These are phyloP conservation scores for Proctacanthus coquilletti DNA, from an alignment of 1,140 invertebrate genomes.

Conservation along the genomic window DNA sequence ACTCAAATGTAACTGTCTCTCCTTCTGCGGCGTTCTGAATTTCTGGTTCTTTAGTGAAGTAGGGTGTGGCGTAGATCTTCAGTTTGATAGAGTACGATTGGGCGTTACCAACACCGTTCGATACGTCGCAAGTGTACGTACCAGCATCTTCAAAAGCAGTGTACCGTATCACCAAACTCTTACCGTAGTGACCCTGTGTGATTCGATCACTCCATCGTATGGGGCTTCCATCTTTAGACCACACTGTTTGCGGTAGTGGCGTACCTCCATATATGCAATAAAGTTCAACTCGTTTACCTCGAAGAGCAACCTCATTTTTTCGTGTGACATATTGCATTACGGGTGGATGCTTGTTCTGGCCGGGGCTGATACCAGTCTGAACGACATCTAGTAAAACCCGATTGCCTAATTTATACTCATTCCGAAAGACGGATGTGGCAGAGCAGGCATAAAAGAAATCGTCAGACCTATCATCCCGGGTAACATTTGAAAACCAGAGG, in stretches of 20 bases:
- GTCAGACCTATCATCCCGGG: conserved; percentile 60
- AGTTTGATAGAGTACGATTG: conserved; percentile 73
- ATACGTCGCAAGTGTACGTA: conserved; percentile 77
- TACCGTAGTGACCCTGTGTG: conserved; percentile 78
- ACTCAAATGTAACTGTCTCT: conserved; percentile 73
- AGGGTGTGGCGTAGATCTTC: conserved; percentile 70
- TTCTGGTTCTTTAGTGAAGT: conserved; percentile 84
- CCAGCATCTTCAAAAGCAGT: conserved; percentile 77
- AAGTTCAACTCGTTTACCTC: conserved; percentile 65
- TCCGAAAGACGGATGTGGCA: conserved; percentile 71
- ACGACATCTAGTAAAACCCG: conserved; percentile 62
- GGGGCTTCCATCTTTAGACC: conserved; percentile 61
- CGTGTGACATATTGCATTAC: conserved; percentile 67
- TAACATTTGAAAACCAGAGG: conserved; percentile 89
- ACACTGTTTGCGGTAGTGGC: conserved; percentile 64
- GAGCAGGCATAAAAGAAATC: conserved; percentile 80
- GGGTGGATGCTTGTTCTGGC: conserved; percentile 61
- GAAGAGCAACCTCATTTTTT: conserved; percentile 67
- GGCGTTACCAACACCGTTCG: conserved; percentile 72
- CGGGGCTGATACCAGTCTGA: conserved; percentile 53
- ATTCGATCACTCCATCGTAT: conserved; percentile 56
- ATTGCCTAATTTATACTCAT: conserved; percentile 84
- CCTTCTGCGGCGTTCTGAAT: conserved; percentile 80
- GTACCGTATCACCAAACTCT: conserved; percentile 74
- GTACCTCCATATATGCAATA: conserved; percentile 87